Conservation (phyloP, 1,140 invertebrate species). For the Ooceraea biroi region DNA sequence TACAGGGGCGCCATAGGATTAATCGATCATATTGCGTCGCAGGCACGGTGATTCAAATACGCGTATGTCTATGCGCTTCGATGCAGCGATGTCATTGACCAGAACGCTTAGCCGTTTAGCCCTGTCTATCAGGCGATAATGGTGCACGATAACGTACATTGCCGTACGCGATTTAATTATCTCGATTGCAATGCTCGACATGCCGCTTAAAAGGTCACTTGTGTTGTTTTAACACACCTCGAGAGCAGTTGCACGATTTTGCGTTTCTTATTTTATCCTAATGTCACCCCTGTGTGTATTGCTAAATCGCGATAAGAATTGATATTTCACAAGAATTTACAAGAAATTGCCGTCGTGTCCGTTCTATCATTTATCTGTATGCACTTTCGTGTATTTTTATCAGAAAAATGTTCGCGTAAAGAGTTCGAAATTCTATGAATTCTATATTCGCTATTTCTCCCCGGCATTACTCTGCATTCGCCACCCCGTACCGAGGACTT, state of each 20-base stretch:
- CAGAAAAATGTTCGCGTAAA: too few relatives aligned
- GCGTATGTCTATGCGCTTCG: constrained; percentile 37
- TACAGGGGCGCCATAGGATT: constrained; percentile 68
- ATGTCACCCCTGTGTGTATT: background rate
- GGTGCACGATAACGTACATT: constrained; percentile 64
- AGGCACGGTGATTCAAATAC: constrained; percentile 33
- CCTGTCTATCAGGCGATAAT: constrained; percentile 63
- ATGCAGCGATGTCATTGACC: constrained; percentile 62
- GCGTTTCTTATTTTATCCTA: background rate
- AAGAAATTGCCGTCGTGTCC: background rate
- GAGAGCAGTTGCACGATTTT: constrained; percentile 12
- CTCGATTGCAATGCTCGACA: constrained; percentile 53
- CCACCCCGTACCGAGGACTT: constrained; percentile 22
- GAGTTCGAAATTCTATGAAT: too few relatives aligned
- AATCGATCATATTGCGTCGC: constrained; percentile 69
- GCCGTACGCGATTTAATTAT: constrained; percentile 73
- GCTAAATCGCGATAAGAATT: background rate
- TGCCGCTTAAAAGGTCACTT: constrained; percentile 65
- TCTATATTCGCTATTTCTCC: background rate
- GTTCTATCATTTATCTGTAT: too few relatives aligned
- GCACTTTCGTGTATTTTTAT: background rate
- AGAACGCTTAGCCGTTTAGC: constrained; percentile 65
- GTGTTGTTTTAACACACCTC: constrained; percentile 35
- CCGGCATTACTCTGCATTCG: background rate
- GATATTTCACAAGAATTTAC: background rate